Evolutionary conservation across 2,797 vertebrate genomes (phyloP), one percentile per base, ranked within the genome.

Genomic region (Syndactyla subalaris): DNA sequence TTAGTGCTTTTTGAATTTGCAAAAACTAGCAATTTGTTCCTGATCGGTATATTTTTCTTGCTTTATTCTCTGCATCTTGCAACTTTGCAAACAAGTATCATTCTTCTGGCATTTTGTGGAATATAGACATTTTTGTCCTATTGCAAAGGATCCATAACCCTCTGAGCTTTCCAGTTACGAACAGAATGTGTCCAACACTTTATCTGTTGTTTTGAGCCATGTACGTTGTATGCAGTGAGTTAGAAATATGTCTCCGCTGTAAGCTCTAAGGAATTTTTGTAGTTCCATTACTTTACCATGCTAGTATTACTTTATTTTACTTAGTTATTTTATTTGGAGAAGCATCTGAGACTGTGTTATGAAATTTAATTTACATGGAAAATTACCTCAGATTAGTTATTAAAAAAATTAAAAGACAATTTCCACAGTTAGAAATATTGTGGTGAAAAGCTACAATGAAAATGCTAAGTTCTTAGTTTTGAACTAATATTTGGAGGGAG

Each of bases 101-200:
- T 57, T 95, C 72, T 89, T 80, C 32, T 85, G 62, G 77, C 41
- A 94, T 75, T 96, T 92, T 73, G 57, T 76, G 57, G 58, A 95
- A 95, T 90, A 95, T 43, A 93, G 89, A 68, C 19, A 84, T 91
- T 67, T 93, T 90, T 96, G 84, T 94, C 65, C 55, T 39, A 17
- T 10, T 91, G 71, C 57, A 95, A 93, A 88, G 59, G 76, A 87
- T 83, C 41, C 41, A 54, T 46, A 94, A 91, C 34, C 79, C 84
- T 85, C 71, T 19, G 72, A 79, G 88, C 51, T 68, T 95, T 92
- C 71, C 92, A 92, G 73, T 72, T 82, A 92, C 3, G 10, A 92
- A 43, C 39, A 95, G 48, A 79, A 87, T 68, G 49, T 89, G 84
- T 93, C 67, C 71, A 91, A 10, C 59, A 73, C 49, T 90, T 88